A percentile compares a stretch with the other conserved stretches of the same genome.
These are phyloP conservation scores for Loris lydekkerianus DNA, from an alignment of 2,797 vertebrate species.

Conservation along the genomic window DNA sequence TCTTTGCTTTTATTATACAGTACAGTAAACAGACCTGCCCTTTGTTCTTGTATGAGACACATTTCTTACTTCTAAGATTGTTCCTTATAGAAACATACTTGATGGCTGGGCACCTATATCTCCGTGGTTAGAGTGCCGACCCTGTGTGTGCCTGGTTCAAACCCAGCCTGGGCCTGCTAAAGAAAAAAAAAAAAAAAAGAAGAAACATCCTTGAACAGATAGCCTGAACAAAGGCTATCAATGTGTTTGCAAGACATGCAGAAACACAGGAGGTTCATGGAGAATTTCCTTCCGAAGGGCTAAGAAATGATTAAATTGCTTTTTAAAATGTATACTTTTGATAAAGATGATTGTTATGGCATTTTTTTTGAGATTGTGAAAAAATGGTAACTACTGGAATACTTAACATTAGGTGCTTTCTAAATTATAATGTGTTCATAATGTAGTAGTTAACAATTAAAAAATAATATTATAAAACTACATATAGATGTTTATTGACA, in stretches of 20 bases:
- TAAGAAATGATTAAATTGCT: neutral
- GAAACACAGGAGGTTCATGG: neutral
- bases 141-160: too few relatives aligned
- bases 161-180: too few relatives aligned
- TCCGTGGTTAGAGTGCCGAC: too few relatives aligned
- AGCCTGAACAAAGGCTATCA: neutral
- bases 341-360: neutral
- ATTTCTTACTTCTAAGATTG: slow-evolving; percentile 19
- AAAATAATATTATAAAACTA: slow-evolving; percentile 1
- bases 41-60: slow-evolving; percentile 28
- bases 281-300: slow-evolving; percentile 8
- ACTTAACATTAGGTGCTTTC: neutral
- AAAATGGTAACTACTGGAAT: slow-evolving; percentile 48
- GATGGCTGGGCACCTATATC: neutral
- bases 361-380: neutral
- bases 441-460: slow-evolving; percentile 50
- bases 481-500: slow-evolving; percentile 23
- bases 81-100: neutral
- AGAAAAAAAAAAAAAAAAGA: too few relatives aligned
- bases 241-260: neutral
- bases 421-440: neutral
- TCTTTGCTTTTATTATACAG: neutral
- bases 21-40: neutral
- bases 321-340: neutral
- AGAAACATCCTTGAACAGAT: slow-evolving; percentile 19